These are phyloP conservation scores for Clepsis dumicolana DNA, from an alignment of 2,888 invertebrate genomes.

Conservation along the genomic window DNA sequence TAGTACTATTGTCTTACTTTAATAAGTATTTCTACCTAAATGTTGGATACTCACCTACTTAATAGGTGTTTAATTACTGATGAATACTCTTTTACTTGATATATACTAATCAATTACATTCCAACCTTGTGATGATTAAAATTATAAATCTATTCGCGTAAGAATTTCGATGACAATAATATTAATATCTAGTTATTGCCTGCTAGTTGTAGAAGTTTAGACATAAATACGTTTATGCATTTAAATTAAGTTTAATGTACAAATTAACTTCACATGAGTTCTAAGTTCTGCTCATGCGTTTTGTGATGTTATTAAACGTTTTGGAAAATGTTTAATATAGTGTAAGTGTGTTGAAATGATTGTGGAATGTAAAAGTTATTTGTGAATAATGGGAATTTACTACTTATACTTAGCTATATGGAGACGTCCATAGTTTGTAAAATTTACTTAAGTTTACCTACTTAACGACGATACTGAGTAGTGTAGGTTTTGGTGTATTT, in stretches of 20 bases:
- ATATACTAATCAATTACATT: constrained; percentile 50
- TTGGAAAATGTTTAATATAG: constrained; percentile 37
- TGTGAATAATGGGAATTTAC: constrained; percentile 57
- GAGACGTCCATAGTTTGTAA: constrained; percentile 65
- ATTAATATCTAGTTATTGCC: constrained; percentile 53
- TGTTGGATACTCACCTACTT: constrained; percentile 30
- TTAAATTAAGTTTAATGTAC: constrained; percentile 74
- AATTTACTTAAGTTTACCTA: constrained; percentile 44
- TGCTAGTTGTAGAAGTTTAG: constrained; percentile 49
- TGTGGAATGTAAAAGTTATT: constrained; percentile 50
- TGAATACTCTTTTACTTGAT: constrained; percentile 33
- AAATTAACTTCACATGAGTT: constrained; percentile 78
- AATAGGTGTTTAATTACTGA: constrained; percentile 20
- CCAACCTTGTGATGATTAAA: constrained; percentile 52
- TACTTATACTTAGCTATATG: constrained; percentile 52
- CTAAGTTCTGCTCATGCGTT: constrained; percentile 67
- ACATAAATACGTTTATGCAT: constrained; percentile 71
- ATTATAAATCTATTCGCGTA: constrained; percentile 43
- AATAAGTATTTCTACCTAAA: constrained; percentile 9
- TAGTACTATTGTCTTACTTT: constrained; percentile 24
- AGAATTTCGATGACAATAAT: constrained; percentile 55
- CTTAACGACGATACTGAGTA: constrained; percentile 36
- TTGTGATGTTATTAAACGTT: constrained; percentile 71
- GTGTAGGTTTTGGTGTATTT: constrained; percentile 60
- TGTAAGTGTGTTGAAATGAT: constrained; percentile 45